phyloP scores from a whole-genome alignment of 1,140 invertebrate genomes.

The Diabrotica virgifera region DNA sequence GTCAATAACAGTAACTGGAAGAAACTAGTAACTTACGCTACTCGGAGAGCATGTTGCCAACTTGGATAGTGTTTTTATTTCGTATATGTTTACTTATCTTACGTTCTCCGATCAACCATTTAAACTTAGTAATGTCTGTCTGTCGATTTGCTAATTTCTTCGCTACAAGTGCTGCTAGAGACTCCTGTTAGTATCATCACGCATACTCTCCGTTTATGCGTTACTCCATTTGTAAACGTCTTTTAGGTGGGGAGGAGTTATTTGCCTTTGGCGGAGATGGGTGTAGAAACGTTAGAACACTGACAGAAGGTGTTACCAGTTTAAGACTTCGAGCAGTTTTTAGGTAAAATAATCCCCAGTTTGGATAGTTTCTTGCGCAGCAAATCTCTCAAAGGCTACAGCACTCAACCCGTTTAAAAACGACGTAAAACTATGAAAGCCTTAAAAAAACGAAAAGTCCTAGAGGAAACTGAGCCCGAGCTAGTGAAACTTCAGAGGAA shows the following conservation, averaged over 20 bases:
- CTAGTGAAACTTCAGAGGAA: slow-evolving; percentile 41
- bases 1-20: no score
- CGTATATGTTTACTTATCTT: no score
- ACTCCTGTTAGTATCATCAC: slow-evolving; percentile 56
- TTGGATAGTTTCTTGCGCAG: slow-evolving; percentile 55
- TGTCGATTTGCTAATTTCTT: slow-evolving; percentile 55
- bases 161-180: slow-evolving; percentile 53
- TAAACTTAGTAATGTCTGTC: no score
- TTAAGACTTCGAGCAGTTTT: slow-evolving; percentile 36
- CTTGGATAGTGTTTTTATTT: no score
- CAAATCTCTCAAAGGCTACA: slow-evolving; percentile 46
- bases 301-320: slow-evolving; percentile 51
- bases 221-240: slow-evolving; percentile 56
- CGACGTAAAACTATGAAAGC: slow-evolving; percentile 27
- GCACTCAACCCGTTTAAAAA: slow-evolving; percentile 27
- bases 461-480: slow-evolving; percentile 39
- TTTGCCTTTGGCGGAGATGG: slow-evolving; percentile 57
- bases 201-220: slow-evolving; percentile 50
- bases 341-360: slow-evolving; percentile 48
- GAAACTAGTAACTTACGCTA: no score
- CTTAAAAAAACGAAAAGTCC: slow-evolving; percentile 39
- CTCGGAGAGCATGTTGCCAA: no score
- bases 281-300: slow-evolving; percentile 57
- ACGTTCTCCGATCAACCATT: no score
- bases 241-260: slow-evolving; percentile 59